Conservation (phyloP, 2,113 vertebrate species). For the Ceyx margarethae region DNA sequence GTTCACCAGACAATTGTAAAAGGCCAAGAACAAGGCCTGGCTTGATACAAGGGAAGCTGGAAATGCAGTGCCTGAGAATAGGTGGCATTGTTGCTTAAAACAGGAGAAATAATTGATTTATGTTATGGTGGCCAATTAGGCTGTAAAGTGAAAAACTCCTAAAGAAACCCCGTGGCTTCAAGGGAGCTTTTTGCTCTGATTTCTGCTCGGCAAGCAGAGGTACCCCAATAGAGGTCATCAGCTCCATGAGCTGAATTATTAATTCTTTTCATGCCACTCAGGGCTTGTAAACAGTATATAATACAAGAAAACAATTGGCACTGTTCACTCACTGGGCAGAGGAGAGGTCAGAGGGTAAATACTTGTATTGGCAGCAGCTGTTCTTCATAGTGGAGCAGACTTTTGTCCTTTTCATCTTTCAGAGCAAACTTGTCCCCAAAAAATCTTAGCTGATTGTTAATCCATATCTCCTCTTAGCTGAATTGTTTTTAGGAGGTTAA, state of each 20-base stretch:
- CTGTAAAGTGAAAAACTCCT: constrained; percentile 84
- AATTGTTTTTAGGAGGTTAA: not conserved
- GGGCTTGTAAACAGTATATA: constrained; percentile 83
- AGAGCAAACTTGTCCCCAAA: constrained; percentile 12
- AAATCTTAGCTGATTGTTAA: not conserved
- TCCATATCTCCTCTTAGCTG: not conserved
- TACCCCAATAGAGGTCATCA: constrained; percentile 79
- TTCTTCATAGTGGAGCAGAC: constrained; percentile 53
- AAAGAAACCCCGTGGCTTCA: constrained; percentile 73
- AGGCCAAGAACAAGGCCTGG: constrained; percentile 74
- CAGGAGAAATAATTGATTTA: constrained; percentile 89
- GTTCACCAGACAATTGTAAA: constrained; percentile 79
- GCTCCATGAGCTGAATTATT: constrained; percentile 75
- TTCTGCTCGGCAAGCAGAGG: constrained; percentile 72
- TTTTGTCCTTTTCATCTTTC: constrained; percentile 55
- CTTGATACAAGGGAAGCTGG: constrained; percentile 76
- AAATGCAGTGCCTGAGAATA: constrained; percentile 78
- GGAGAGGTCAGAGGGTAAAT: constrained; percentile 85
- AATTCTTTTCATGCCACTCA: constrained; percentile 79
- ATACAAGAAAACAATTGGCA: constrained; percentile 83
- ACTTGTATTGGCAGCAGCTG: constrained; percentile 82
- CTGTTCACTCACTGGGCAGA: constrained; percentile 79
- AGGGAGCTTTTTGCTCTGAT: constrained; percentile 66
- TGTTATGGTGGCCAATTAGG: constrained; percentile 83
- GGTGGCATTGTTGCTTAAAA: constrained; percentile 83